These are phyloP conservation scores for Parnassius smintheus DNA, from an alignment of 2,888 invertebrate genomes.

Conservation along the genomic window DNA sequence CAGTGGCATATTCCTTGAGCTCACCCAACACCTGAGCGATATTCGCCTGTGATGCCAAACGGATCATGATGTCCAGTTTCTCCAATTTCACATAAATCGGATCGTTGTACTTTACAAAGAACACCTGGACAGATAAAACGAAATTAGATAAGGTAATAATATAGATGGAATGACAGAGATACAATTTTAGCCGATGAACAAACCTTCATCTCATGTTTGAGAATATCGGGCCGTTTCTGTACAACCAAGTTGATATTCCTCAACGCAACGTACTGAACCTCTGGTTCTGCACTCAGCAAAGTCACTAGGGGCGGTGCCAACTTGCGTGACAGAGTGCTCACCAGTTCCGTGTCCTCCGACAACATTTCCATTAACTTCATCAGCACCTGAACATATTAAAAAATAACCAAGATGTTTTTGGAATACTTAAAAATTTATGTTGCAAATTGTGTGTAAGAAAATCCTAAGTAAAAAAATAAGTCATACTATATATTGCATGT, in stretches of 20 bases:
- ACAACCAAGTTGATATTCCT: conserved; percentile 99
- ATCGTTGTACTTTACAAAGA: conserved; percentile 99
- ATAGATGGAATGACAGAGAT: too few relatives aligned
- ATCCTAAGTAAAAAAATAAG: too few relatives aligned
- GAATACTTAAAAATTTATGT: too few relatives aligned
- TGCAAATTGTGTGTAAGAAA: too few relatives aligned
- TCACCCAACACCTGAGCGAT: conserved; percentile 99
- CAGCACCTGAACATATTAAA: conserved; percentile 81
- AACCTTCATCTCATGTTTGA: conserved; percentile 99
- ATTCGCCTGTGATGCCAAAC: conserved; percentile 97
- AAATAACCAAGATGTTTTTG: background rate
- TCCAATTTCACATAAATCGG: conserved; percentile 99
- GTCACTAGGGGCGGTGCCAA: conserved; percentile 99
- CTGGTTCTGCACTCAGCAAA: conserved; percentile 97
- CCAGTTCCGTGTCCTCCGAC: conserved; percentile 95
- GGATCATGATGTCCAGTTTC: conserved; percentile 99
- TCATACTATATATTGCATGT: too few relatives aligned
- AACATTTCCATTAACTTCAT: conserved; percentile 99
- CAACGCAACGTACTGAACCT: conserved; percentile 99
- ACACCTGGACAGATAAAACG: conserved; percentile 76
- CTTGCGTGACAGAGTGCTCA: conserved; percentile 96
- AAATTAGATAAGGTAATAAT: too few relatives aligned
- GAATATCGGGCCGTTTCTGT: conserved; percentile 98
- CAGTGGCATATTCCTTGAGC: conserved; percentile 98
- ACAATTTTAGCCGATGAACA: background rate